Percentiles rank a stretch among this genome's conserved stretches.
Evolutionary conservation across 2,888 invertebrate species (phyloP).

Genomic region (Dasypogon diadema): DNA sequence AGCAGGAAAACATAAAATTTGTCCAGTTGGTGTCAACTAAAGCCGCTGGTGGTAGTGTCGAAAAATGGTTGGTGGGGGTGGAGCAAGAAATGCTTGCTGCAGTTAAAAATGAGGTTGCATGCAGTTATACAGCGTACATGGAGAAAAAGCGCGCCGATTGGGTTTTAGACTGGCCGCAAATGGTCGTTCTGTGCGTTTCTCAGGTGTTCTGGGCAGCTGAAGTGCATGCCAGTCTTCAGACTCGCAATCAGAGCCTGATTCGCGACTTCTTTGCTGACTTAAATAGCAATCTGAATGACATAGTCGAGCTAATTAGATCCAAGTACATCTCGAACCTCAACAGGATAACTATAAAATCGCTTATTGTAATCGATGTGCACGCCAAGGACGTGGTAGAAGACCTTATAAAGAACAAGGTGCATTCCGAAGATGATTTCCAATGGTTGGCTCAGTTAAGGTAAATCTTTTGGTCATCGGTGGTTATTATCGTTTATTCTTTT

Average conservation of each 20-base stretch:
- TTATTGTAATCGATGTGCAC: slow-evolving; percentile 81
- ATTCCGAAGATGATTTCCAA: slow-evolving; percentile 74
- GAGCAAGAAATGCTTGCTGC: slow-evolving; percentile 74
- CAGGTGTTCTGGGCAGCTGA: slow-evolving; percentile 77
- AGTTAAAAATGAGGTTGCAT: slow-evolving; percentile 68
- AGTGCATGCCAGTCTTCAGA: slow-evolving; percentile 71
- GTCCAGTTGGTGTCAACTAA: slow-evolving; percentile 70
- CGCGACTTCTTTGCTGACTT: slow-evolving; percentile 68
- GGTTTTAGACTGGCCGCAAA: slow-evolving; percentile 75
- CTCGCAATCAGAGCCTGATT: slow-evolving; percentile 68
- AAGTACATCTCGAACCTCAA: slow-evolving; percentile 71
- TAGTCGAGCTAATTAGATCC: slow-evolving; percentile 73
- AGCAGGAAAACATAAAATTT: slow-evolving; percentile 73
- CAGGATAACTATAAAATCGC: slow-evolving; percentile 75
- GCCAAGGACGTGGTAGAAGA: slow-evolving; percentile 77
- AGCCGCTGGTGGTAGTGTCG: slow-evolving; percentile 73
- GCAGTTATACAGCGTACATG: slow-evolving; percentile 68
- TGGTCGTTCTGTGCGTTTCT: slow-evolving; percentile 73
- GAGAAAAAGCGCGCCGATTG: slow-evolving; percentile 69
- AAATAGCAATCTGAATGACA: slow-evolving; percentile 70
- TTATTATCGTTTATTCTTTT: too few species aligned
- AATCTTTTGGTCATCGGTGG: too few species aligned
- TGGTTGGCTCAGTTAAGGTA: slow-evolving; percentile 76
- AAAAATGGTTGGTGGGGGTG: slow-evolving; percentile 76
- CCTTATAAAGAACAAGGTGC: slow-evolving; percentile 70